Conservation (phyloP, 2,797 vertebrate species). For the Cossypha heuglini region DNA sequence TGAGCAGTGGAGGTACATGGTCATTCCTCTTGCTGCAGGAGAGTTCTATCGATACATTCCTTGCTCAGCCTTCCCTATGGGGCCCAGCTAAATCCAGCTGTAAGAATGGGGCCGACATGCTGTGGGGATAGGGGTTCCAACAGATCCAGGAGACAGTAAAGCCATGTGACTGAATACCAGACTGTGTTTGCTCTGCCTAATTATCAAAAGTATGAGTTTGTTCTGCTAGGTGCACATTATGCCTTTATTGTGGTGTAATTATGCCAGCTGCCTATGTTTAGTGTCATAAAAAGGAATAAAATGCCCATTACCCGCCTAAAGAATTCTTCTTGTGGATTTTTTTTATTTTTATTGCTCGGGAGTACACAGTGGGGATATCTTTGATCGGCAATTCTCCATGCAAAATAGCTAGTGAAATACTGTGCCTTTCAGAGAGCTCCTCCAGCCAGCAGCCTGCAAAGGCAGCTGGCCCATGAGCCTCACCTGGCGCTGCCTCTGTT, state of each 20-base stretch:
- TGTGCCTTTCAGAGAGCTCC: conserved; percentile 37
- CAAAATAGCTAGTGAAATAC: conserved; percentile 67
- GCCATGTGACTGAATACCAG: conserved; percentile 66
- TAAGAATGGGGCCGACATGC: neutral
- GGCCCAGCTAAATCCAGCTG: neutral
- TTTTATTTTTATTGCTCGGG: conserved; percentile 80
- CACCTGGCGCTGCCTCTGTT: conserved; percentile 6
- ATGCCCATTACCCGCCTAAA: conserved; percentile 83
- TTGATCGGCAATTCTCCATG: conserved; percentile 67
- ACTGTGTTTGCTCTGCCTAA: conserved; percentile 84
- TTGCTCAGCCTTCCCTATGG: neutral
- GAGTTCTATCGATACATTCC: neutral
- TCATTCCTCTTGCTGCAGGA: neutral
- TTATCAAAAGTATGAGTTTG: conserved; percentile 83
- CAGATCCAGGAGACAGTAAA: conserved; percentile 67
- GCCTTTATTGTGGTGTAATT: conserved; percentile 85
- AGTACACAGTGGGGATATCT: conserved; percentile 72
- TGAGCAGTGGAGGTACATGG: neutral
- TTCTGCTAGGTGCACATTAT: conserved; percentile 85
- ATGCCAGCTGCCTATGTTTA: conserved; percentile 84
- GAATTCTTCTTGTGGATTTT: conserved; percentile 80
- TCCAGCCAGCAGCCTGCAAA: conserved; percentile 47
- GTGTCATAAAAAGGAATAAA: conserved; percentile 87
- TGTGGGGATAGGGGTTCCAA: neutral
- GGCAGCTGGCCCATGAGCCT: conserved; percentile 21